Base-by-base conservation (phyloP, 2,888 invertebrate species). In the Drosophila barbarae region DNA sequence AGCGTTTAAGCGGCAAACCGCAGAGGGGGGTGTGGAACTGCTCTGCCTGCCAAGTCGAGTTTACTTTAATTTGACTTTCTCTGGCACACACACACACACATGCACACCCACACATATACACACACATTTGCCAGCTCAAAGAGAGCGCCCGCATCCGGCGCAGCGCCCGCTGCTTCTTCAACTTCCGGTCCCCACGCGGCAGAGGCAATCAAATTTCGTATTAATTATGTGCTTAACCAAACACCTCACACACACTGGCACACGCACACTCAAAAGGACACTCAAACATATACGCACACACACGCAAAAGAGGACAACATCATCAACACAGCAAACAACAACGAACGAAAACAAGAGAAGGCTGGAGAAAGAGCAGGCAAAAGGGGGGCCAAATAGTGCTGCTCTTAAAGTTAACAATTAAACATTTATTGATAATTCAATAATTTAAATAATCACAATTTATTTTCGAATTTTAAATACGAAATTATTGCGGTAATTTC, bases 191-290 rank as follows among this genome's bases (percentile, higher is more conserved):
- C 77, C 77, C 74, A 44, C 68, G 77, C 79, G 83, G 74, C 77
- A 79, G 58, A 79, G 81, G 78, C 84, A 79, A 79, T 79, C 78
- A 79, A 79, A 79, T 79, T 79, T 79, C 84, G 84, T 80, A 79
- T 79, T 79, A 79, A 79, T 79, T 79, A 79, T 79, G 81, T 79
- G 84, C 78, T 83, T 79, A 79, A 79, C 84, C 78, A 72, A 79
- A 83, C 84, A 77, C 78, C 84, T 72, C 77, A 39, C 65, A 66
- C 60, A 58, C 32, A 10, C 51, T 21, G 35, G n/a, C 49, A 50
- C 63, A 51, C 44, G 52, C 39, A 41, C 51, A 51, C 58, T 46
- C 44, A 41, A 53, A 64, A 41, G 64, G 46, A 34, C 42, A 38
- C 58, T 6, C 32, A 3, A 28, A 6, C 46, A 13, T 39, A 41